Evolutionary conservation across 2,113 vertebrate genomes (phyloP).

Genomic region (Pavo muticus): DNA sequence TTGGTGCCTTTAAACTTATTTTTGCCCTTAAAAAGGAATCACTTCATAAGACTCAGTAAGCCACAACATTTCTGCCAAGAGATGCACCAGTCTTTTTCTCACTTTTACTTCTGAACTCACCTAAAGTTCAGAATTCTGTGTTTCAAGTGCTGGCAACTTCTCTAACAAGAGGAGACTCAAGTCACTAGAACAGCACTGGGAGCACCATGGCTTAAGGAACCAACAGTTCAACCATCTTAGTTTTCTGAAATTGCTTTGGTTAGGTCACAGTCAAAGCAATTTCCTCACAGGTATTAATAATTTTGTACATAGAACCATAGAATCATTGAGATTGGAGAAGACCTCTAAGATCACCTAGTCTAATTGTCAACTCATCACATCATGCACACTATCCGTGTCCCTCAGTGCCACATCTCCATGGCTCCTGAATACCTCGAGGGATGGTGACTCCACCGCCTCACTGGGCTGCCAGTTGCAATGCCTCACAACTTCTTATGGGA

Average conservation of each 20-base stretch:
- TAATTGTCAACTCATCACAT: no score
- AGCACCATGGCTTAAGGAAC: accelerated
- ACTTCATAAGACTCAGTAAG: neutral
- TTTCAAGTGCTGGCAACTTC: neutral
- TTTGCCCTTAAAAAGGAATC: neutral
- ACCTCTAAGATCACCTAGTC: no score
- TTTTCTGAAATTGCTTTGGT: neutral
- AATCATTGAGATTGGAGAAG: no score
- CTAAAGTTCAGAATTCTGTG: accelerated
- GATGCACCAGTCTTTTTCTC: neutral
- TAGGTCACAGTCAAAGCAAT: neutral
- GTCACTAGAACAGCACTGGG: neutral
- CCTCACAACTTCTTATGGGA: no score
- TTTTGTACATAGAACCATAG: neutral
- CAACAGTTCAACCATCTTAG: neutral
- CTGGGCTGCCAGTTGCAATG: no score
- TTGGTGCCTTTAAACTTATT: accelerated
- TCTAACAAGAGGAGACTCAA: accelerated
- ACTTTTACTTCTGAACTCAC: neutral
- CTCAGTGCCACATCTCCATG: no score
- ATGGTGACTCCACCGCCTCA: no score
- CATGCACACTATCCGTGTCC: no score
- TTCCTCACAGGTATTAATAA: neutral
- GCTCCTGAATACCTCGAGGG: no score
- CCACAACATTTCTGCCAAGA: neutral